phyloP scores from a whole-genome alignment of 2,888 invertebrate species.

The Oxyteleia sp. region DNA sequence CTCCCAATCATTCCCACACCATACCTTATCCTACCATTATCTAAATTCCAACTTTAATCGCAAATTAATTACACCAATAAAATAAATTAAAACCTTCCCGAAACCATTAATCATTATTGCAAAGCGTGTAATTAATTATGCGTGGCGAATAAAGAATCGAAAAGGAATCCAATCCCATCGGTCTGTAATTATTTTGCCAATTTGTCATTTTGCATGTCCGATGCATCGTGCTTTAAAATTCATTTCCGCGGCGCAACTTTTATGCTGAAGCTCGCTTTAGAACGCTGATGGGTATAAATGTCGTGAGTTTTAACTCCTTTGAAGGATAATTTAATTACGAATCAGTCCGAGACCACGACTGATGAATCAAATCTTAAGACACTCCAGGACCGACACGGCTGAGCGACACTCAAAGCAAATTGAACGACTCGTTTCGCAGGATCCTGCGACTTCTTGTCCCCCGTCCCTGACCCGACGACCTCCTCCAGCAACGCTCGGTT shows the following conservation, averaged over 20 bases:
- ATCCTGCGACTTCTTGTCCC: slow-evolving; percentile 19
- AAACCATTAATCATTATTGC: too few relatives aligned
- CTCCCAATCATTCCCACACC: too few relatives aligned
- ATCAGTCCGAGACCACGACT: slow-evolving; percentile 19
- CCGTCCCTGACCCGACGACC: slow-evolving; percentile 16
- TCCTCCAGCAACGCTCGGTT: slow-evolving; percentile 1
- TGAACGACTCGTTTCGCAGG: slow-evolving; percentile 24
- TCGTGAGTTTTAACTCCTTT: slow-evolving; percentile 8
- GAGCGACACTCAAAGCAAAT: slow-evolving; percentile 36
- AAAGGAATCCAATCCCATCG: too few relatives aligned
- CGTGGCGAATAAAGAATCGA: too few relatives aligned
- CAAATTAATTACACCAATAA: too few relatives aligned
- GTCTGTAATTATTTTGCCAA: not conserved
- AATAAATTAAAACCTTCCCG: too few relatives aligned
- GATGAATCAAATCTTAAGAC: slow-evolving; percentile 32
- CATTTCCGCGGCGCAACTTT: not conserved
- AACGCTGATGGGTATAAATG: slow-evolving; percentile 32
- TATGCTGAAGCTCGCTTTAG: not conserved
- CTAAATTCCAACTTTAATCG: too few relatives aligned
- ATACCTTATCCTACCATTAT: too few relatives aligned
- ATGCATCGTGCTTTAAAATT: not conserved
- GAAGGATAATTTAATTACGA: slow-evolving; percentile 25
- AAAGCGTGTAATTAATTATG: too few relatives aligned
- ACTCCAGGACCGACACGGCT: not conserved
- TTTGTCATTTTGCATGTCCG: not conserved